These are phyloP conservation scores for Drosophila cyrtoloma DNA, from an alignment of 2,888 invertebrate species.

Conservation along the genomic window DNA sequence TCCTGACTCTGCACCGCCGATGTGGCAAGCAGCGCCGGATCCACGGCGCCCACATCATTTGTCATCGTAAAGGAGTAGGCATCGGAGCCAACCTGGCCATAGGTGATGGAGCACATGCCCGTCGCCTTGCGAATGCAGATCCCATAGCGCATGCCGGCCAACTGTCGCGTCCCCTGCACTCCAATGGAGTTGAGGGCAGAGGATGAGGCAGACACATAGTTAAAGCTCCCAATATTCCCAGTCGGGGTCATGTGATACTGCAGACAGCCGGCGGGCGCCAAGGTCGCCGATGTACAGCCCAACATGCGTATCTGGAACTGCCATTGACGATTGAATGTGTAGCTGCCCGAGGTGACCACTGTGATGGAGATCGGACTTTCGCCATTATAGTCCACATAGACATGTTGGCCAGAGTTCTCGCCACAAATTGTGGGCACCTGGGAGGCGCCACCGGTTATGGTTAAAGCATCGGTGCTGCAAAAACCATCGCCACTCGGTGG, in stretches of 20 bases:
- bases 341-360: conserved; percentile 88
- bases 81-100: conserved; percentile 87
- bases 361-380: conserved; percentile 89
- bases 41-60: conserved; percentile 89
- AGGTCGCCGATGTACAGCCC: conserved; percentile 89
- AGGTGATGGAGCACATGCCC: conserved; percentile 90
- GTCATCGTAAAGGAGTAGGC: conserved; percentile 90
- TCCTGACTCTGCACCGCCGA: conserved; percentile 87
- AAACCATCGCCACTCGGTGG: conserved; percentile 91
- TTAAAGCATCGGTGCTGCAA: conserved; percentile 90
- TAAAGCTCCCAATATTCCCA: conserved; percentile 91
- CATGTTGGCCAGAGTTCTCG: conserved; percentile 92
- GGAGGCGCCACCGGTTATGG: conserved; percentile 89
- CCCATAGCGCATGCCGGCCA: conserved; percentile 91
- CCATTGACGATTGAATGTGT: conserved; percentile 89
- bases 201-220: conserved; percentile 89
- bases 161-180: conserved; percentile 89
- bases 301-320: conserved; percentile 91
- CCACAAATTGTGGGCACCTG: conserved; percentile 91
- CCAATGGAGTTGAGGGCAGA: conserved; percentile 86
- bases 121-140: conserved; percentile 91
- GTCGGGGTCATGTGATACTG: conserved; percentile 89
- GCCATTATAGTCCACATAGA: conserved; percentile 91
- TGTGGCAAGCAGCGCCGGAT: conserved; percentile 88
- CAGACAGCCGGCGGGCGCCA: conserved; percentile 92